Evolutionary conservation across 2,113 vertebrate genomes (phyloP), one percentile per base, ranked within the genome.

Genomic region (Eptesicus fuscus): DNA sequence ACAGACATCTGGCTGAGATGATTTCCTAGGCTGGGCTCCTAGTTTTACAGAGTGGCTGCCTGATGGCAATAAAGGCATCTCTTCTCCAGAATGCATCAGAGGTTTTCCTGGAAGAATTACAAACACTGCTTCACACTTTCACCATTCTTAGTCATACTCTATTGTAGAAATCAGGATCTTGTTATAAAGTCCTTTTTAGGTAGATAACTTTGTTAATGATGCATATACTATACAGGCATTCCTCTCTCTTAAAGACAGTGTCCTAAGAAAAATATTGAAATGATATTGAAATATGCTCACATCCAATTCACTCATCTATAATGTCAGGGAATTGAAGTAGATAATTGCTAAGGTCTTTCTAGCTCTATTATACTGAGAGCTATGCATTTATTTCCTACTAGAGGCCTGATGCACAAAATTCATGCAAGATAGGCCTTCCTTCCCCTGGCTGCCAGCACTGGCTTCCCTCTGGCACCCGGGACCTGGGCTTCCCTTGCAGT

Each of bases 51-150:
- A 65, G 0, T 91, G 84, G 84, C 0, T 93, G 40, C 94, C 97
- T 25, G 44, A 7, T 5, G 67, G 84, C 93, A 96, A 95, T 0
- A 40, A 91, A 44, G n/a, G 61, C 59, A 44, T 80, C 56, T 97
- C 98, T 44, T 80, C 91, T 96, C 94, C 98, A 14, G 94, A 44
- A 44, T 25, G 90, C 79, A 96, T 74, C 67, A 94, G 93, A 47
- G 69, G 67, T 23, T 95, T 97, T 59, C 97, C 98, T 98, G 96
- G 77, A 84, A n/a, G 37, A 83, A 93, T 89, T 32, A 94, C 83
- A 96, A 90, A 82, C 28, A 73, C 11, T 77, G 59, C 65, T 91
- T 71, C 51, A 96, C 12, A 80, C n/a, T 89, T 53, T 28, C 47
- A 59, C 56, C 85, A 69, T 25, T 80, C 40, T 88, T 44, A 80